phyloP scores from a whole-genome alignment of 2,888 invertebrate species.

The Andrena chrysosceles region DNA sequence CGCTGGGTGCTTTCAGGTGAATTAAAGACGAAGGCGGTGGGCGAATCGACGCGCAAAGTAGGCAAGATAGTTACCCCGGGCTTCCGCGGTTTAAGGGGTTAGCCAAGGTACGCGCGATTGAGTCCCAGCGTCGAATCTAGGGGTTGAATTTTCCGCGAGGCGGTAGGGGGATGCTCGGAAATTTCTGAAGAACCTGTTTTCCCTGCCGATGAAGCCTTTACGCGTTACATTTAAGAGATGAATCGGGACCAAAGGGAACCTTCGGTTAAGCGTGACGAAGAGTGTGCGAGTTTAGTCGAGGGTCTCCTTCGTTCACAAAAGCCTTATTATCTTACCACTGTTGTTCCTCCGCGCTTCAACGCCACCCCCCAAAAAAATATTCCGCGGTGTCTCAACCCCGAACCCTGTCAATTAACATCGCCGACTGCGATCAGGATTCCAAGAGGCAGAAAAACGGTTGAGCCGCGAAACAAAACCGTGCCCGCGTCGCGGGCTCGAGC shows the following conservation, averaged over 20 bases:
- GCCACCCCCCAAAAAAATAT: too few relatives aligned
- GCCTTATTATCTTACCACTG: too few relatives aligned
- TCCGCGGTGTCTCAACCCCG: not conserved
- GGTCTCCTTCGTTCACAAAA: too few relatives aligned
- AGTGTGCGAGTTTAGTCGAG: not conserved
- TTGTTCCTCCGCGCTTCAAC: too few relatives aligned
- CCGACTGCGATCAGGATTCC: not conserved
- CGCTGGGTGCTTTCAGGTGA: conserved; percentile 21
- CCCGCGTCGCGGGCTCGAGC: not conserved
- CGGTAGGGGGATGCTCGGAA: not conserved
- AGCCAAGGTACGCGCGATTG: conserved; percentile 9
- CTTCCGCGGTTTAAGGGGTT: conserved; percentile 33
- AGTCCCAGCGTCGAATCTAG: not conserved
- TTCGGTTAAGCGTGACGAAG: not conserved
- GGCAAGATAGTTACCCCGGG: not conserved
- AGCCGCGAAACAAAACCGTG: conserved; percentile 12
- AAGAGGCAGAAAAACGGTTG: not conserved
- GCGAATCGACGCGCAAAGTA: conserved; percentile 30
- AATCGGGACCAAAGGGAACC: not conserved
- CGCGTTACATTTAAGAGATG: not conserved
- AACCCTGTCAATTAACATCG: conserved; percentile 12
- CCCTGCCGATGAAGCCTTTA: not conserved
- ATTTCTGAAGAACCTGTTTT: conserved; percentile 6
- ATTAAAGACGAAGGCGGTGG: conserved; percentile 21
- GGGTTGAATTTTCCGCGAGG: conserved; percentile 1